These are phyloP conservation scores for Alloscopus bannaensis DNA, from an alignment of 2,888 invertebrate species.

Conservation along the genomic window DNA sequence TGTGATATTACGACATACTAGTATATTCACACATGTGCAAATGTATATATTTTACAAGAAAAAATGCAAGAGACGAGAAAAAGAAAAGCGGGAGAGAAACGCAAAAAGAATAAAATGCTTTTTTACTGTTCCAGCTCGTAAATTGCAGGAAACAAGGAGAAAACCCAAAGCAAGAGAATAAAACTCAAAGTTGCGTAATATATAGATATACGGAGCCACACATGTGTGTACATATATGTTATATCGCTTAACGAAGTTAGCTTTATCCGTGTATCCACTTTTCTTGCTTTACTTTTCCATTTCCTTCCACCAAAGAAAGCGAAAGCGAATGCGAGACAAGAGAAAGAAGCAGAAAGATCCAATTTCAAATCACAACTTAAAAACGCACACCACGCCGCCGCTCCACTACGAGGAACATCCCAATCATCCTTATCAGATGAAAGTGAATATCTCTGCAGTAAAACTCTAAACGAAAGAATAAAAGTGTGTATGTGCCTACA, in stretches of 20 bases:
- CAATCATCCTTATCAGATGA: slow-evolving; percentile 40
- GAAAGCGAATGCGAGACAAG: slow-evolving; percentile 12
- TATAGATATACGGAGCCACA: background rate
- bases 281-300: background rate
- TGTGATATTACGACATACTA: no score
- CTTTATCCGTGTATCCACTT: slow-evolving; percentile 1
- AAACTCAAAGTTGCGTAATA: background rate
- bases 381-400: background rate
- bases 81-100: background rate
- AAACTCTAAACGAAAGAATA: background rate
- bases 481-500: slow-evolving; percentile 25
- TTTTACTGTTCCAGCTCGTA: slow-evolving; percentile 46
- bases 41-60: no score
- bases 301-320: slow-evolving; percentile 13
- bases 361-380: slow-evolving; percentile 38
- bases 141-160: slow-evolving; percentile 39
- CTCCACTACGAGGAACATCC: background rate
- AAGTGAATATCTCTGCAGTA: slow-evolving; percentile 39
- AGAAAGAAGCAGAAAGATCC: slow-evolving; percentile 18
- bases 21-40: no score
- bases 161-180: slow-evolving; percentile 8
- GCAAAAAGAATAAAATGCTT: slow-evolving; percentile 20
- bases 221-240: background rate
- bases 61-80: slow-evolving; percentile 11
- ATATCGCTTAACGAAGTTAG: slow-evolving; percentile 11